phyloP scores from a whole-genome alignment of 1,140 invertebrate species.

The Latrodectus geometricus region DNA sequence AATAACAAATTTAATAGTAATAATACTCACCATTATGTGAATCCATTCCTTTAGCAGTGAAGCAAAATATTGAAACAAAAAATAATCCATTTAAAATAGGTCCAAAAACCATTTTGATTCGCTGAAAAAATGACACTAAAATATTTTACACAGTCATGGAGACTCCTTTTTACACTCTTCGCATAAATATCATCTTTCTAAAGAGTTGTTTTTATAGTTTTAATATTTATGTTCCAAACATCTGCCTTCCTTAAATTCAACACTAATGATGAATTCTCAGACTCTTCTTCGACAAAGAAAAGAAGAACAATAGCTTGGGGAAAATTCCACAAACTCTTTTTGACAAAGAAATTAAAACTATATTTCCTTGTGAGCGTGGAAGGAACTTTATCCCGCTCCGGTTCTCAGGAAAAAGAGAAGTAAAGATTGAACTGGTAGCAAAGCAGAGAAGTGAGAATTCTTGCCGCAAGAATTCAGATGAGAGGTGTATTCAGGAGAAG shows the following conservation, averaged over 20 bases:
- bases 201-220: neutral
- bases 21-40: slow-evolving; percentile 25
- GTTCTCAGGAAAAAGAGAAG: slow-evolving; percentile 5
- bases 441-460: neutral
- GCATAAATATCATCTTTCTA: slow-evolving; percentile 7
- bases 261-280: neutral
- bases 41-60: slow-evolving; percentile 21
- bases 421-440: too few species aligned
- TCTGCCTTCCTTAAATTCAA: neutral
- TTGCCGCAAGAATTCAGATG: neutral
- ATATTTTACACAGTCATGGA: neutral
- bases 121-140: neutral
- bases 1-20: too few species aligned
- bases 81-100: slow-evolving; percentile 39
- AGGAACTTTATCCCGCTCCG: neutral
- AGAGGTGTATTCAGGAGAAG: slow-evolving; percentile 19
- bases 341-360: neutral
- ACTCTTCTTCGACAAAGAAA: neutral
- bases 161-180: slow-evolving; percentile 2
- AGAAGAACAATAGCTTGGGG: slow-evolving; percentile 14
- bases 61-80: slow-evolving; percentile 25
- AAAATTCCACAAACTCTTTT: slow-evolving; percentile 22
- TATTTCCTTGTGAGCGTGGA: neutral
- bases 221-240: neutral
- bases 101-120: slow-evolving; percentile 19